Conservation (phyloP, 2,888 invertebrate species). For the Spilarctia lutea region DNA sequence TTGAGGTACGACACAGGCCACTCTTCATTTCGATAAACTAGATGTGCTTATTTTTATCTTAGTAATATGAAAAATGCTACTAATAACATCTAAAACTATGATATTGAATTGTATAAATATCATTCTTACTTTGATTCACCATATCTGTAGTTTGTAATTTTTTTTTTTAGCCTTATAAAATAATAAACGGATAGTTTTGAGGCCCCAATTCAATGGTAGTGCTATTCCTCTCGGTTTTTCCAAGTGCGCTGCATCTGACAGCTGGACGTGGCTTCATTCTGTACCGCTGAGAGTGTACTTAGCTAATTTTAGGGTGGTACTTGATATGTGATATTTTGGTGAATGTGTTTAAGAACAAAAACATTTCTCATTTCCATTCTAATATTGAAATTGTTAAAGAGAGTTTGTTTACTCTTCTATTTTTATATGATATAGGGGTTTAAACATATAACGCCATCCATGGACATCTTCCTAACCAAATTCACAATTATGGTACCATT, state of each 20-base stretch:
- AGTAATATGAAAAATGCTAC: too few species aligned
- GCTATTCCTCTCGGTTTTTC: constrained; percentile 19
- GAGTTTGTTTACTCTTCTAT: too few species aligned
- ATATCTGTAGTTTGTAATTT: neutral
- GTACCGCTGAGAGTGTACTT: constrained; percentile 15
- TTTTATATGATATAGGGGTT: too few species aligned
- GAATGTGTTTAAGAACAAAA: neutral
- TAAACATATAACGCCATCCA: too few species aligned
- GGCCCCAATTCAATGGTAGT: constrained; percentile 5
- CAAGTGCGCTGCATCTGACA: constrained; percentile 34
- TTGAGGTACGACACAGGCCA: too few species aligned
- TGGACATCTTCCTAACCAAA: too few species aligned
- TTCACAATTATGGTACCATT: too few species aligned
- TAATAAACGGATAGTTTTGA: constrained; percentile 3
- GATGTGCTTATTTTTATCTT: too few species aligned
- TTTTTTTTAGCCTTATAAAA: neutral
- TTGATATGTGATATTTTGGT: neutral
- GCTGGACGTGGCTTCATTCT: constrained; percentile 23
- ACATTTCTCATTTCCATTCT: too few species aligned
- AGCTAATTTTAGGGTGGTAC: constrained; percentile 4
- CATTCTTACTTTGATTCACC: neutral
- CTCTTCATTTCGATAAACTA: too few species aligned
- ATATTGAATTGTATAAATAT: too few species aligned
- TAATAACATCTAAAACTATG: too few species aligned
- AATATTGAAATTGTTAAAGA: neutral